A percentile compares a stretch with the other conserved stretches of the same genome.
Evolutionary conservation across 1,140 invertebrate species (phyloP).

Genomic region (Sarcophaga bullata): DNA sequence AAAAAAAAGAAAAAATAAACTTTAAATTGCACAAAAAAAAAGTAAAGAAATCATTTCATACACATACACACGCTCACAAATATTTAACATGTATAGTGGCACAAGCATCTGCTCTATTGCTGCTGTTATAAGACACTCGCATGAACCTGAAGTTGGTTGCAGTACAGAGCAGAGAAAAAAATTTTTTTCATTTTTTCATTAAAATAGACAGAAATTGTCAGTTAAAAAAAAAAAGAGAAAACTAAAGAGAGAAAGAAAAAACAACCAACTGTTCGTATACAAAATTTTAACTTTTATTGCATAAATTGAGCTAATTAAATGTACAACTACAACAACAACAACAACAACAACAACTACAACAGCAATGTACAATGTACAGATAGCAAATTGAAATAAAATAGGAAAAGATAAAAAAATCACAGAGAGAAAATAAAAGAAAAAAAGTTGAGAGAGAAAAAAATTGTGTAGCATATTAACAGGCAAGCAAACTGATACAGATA

Average conservation of each 20-base stretch:
- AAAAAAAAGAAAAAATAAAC: not conserved
- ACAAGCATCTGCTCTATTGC: not conserved
- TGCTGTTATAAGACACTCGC: not conserved
- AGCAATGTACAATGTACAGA: too few species aligned
- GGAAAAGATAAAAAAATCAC: constrained; percentile 29
- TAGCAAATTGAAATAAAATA: constrained; percentile 21
- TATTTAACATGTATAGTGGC: not conserved
- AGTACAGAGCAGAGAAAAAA: not conserved
- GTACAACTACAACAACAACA: constrained; percentile 1
- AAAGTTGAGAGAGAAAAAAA: not conserved
- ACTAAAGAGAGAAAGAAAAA: not conserved
- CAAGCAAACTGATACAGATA: too few species aligned
- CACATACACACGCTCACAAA: not conserved
- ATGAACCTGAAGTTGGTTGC: not conserved
- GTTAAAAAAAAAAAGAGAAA: not conserved
- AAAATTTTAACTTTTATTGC: constrained; percentile 39
- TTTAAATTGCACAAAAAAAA: not conserved
- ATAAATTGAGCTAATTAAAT: constrained; percentile 41
- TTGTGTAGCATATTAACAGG: too few species aligned
- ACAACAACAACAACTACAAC: too few species aligned
- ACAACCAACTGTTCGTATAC: not conserved
- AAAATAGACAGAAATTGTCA: constrained; percentile 36
- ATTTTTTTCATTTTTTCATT: not conserved
- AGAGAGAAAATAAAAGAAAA: not conserved
- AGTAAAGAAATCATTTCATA: not conserved